Conservation (phyloP, 2,797 vertebrate species). For the Eremophila alpestris region DNA sequence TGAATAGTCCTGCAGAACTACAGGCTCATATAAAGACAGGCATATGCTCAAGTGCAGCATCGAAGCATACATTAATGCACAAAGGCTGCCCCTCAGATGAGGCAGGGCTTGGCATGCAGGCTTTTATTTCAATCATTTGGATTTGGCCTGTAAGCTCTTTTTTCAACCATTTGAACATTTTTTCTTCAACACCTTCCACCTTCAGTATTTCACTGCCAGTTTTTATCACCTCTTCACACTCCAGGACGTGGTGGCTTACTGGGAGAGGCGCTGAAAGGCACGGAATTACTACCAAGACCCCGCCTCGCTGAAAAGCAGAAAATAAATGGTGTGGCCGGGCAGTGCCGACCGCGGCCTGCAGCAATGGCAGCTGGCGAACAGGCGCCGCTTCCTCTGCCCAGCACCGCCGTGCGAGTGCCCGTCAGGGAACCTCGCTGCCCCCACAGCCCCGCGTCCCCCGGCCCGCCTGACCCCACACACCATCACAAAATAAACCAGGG, state of each 20-base stretch:
- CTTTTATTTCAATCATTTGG: not conserved
- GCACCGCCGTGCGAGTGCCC: not conserved
- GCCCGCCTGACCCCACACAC: accelerated
- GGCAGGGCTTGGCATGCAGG: not conserved
- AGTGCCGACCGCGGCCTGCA: not conserved
- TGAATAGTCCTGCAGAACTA: not conserved
- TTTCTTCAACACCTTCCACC: not conserved
- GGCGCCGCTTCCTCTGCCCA: not conserved
- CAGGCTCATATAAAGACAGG: not conserved
- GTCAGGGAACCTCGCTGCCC: not conserved
- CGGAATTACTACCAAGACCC: not conserved
- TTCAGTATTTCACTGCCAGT: not conserved
- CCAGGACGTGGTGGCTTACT: accelerated
- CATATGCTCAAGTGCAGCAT: not conserved
- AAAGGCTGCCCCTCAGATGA: not conserved
- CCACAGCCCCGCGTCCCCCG: not conserved
- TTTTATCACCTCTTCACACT: not conserved
- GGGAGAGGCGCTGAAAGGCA: not conserved
- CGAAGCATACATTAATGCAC: not conserved
- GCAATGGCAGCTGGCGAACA: not conserved
- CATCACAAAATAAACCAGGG: accelerated
- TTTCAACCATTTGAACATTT: not conserved
- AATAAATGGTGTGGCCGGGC: not conserved
- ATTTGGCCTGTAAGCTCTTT: not conserved
- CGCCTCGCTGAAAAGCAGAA: not conserved